A percentile compares a stretch with the other conserved stretches of the same genome.
Conservation (phyloP, 2,113 vertebrate genomes). For the Gulo gulo region DNA sequence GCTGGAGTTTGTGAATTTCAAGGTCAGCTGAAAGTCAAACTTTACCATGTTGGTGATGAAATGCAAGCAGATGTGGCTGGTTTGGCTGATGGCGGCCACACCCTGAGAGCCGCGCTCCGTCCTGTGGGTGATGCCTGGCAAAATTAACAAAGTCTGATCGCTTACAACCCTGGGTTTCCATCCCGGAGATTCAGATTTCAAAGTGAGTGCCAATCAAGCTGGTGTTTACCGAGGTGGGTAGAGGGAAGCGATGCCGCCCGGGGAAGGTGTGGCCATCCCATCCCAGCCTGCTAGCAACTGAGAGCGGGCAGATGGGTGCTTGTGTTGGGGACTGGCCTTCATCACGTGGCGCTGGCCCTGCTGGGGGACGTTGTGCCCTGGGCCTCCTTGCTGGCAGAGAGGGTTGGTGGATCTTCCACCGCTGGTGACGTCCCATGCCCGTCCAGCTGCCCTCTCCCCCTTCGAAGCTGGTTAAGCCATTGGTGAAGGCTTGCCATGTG, state of each 20-base stretch:
- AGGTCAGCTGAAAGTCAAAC: constrained; percentile 86
- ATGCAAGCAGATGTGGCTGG: constrained; percentile 85
- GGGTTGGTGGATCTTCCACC: not conserved
- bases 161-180: not conserved
- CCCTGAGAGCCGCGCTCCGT: not conserved
- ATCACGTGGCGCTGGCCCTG: not conserved
- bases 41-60: constrained; percentile 80
- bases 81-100: constrained; percentile 59
- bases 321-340: not conserved
- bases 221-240: constrained; percentile 9
- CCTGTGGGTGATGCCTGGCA: constrained; percentile 67
- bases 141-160: not conserved
- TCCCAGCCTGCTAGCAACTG: not conserved
- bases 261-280: not conserved
- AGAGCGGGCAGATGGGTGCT: not conserved
- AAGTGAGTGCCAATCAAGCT: not conserved
- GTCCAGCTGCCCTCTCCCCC: not conserved
- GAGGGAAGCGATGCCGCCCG: not conserved
- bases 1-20: constrained; percentile 80
- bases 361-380: not conserved
- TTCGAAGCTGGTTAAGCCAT: not conserved
- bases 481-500: not conserved
- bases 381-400: not conserved
- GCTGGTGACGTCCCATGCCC: not conserved
- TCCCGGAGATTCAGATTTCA: constrained; percentile 50